Evolutionary conservation across 1,140 invertebrate species (phyloP).

Genomic region (Hycleus phaleratus): DNA sequence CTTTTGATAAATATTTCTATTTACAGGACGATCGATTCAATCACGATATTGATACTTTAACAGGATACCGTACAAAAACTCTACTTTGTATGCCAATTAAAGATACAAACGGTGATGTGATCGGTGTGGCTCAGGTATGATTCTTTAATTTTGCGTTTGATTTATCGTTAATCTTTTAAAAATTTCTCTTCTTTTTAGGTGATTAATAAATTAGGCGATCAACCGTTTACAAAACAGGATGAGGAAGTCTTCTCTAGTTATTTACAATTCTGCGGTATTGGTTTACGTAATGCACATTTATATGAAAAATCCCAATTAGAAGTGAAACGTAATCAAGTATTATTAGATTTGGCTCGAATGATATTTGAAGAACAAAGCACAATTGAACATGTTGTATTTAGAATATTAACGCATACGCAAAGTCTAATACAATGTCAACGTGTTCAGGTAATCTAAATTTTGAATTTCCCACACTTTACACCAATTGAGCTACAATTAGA

Average conservation of each 20-base stretch:
- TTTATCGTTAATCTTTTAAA: background rate
- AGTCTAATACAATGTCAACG: slow-evolving; percentile 89
- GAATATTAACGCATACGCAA: slow-evolving; percentile 91
- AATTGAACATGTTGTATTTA: slow-evolving; percentile 88
- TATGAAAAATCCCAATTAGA: slow-evolving; percentile 91
- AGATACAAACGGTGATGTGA: slow-evolving; percentile 87
- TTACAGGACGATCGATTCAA: slow-evolving; percentile 84
- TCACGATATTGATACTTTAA: slow-evolving; percentile 84
- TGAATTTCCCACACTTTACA: background rate
- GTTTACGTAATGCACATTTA: slow-evolving; percentile 85
- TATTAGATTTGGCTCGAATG: slow-evolving; percentile 88
- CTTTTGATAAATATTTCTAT: slow-evolving; percentile 19
- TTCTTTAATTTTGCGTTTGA: background rate
- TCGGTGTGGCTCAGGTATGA: slow-evolving; percentile 83
- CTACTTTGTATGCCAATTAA: slow-evolving; percentile 95
- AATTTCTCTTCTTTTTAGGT: slow-evolving; percentile 52
- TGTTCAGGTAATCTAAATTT: slow-evolving; percentile 59
- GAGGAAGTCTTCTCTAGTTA: slow-evolving; percentile 89
- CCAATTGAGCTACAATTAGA: too few relatives aligned
- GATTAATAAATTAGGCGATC: slow-evolving; percentile 85
- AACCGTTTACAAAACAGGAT: slow-evolving; percentile 72
- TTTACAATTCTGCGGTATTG: slow-evolving; percentile 93
- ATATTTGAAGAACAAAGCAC: slow-evolving; percentile 97
- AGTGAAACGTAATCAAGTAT: slow-evolving; percentile 90
- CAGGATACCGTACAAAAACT: slow-evolving; percentile 86